Conservation (phyloP, 1,140 invertebrate species). For the Aplysia californica region DNA sequence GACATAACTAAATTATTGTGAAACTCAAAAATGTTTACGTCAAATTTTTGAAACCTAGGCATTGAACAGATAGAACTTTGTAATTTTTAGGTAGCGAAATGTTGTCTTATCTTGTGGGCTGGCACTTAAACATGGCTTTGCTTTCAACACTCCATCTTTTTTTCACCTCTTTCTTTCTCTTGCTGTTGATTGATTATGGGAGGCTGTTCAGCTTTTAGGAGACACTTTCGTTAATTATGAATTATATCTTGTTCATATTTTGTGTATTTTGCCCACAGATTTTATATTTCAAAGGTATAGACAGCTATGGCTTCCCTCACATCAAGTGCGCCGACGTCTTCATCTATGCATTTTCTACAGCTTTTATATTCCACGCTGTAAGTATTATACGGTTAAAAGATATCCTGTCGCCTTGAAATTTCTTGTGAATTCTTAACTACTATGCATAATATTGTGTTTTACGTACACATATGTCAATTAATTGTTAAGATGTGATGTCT, state of each 20-base stretch:
- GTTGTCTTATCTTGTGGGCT: background rate
- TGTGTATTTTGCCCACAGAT: constrained; percentile 45
- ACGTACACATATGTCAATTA: no score
- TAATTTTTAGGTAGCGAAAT: background rate
- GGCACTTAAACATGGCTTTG: no score
- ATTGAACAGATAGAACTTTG: no score
- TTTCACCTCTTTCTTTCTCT: no score
- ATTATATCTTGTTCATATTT: background rate
- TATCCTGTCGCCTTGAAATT: background rate
- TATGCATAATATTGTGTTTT: no score
- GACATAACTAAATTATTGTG: no score
- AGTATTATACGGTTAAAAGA: constrained; percentile 39
- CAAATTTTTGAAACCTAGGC: no score
- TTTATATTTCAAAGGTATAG: constrained; percentile 64
- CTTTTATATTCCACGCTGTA: constrained; percentile 81
- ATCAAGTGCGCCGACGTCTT: constrained; percentile 66
- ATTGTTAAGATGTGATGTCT: no score
- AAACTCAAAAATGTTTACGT: no score
- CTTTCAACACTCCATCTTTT: no score
- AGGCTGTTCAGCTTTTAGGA: background rate
- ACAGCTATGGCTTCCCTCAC: constrained; percentile 52
- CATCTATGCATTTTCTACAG: constrained; percentile 83
- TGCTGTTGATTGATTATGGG: no score
- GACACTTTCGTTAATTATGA: background rate
- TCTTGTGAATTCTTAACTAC: background rate